phyloP scores from a whole-genome alignment of 2,113 vertebrate genomes.

The Anarhynchus alexandrinus region DNA sequence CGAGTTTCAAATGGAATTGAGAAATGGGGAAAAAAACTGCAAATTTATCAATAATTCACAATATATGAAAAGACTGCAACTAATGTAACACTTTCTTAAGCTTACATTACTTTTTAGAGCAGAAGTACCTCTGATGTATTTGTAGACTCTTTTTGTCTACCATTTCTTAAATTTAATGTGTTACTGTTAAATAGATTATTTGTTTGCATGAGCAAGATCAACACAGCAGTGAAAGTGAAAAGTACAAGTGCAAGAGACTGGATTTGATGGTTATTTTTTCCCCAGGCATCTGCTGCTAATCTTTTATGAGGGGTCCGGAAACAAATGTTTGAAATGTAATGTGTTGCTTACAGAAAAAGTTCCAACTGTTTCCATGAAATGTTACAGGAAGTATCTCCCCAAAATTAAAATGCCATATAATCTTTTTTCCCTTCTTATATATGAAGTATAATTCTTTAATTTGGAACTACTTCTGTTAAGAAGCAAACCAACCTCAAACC shows the following conservation, averaged over 20 bases:
- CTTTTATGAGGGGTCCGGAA: neutral
- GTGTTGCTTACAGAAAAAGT: neutral
- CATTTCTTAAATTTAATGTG: fast-evolving
- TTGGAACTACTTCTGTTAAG: neutral
- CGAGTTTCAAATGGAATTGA: neutral
- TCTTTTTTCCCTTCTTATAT: neutral
- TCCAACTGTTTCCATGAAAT: neutral
- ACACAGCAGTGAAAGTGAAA: neutral
- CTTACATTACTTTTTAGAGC: neutral
- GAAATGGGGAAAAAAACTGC: neutral
- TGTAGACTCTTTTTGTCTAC: neutral
- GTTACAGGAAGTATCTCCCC: neutral
- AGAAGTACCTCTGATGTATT: neutral
- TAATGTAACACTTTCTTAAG: neutral
- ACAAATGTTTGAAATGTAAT: neutral
- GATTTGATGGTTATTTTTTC: neutral
- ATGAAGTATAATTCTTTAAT: neutral
- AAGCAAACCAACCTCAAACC: neutral
- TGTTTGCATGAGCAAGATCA: neutral
- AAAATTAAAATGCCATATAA: neutral
- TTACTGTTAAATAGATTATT: neutral
- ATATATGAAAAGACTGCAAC: neutral
- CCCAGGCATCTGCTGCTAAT: neutral
- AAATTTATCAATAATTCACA: neutral
- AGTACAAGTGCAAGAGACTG: neutral